Evolutionary conservation across 2,113 vertebrate species (phyloP), one percentile per base, ranked within the genome.

Genomic region (Cisticola juncidis): DNA sequence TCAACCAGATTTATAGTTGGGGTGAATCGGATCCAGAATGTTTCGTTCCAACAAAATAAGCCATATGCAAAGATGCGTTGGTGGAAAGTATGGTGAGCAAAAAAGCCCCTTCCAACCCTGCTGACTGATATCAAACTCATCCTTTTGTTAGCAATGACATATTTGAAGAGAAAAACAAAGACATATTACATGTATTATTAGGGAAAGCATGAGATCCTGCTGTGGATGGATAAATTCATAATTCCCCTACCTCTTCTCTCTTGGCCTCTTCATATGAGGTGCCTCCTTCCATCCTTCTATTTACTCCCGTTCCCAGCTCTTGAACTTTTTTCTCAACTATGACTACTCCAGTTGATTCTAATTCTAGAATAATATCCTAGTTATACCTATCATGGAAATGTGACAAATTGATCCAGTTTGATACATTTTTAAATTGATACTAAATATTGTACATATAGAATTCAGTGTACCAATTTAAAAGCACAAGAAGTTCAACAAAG

Each of bases 1-100:
- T 76, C 91, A 92, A 76, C 40, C 70, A 92, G 69, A 94, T 85
- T 85, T 94, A 69, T 40, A 87, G 61, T 20, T 81, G 81, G 61
- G 65, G 45, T 76, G 78, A 95, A 85, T 92, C 35, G 29, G 57
- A 86, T 56, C 29, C 94, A 89, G 86, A 81, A 87, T 45, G 47
- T 74, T 69, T 92, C 61, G 45, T 71, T 87, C 61, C 70, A 69
- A 89, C 61, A 44, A 81, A 89, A 94, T 12, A 94, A 89, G 47
- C 42, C 69, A 50, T 72, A 71, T 47, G 68, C 65, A 92, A 70
- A 79, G 91, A 92, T 15, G 48, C 2, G 1, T 48, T 92, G 70
- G 65, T 20, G 2, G 40, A 25, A 72, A 76, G 57, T 3, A 57
- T 8, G 33, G 48, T 3, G 3, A 85, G n/a, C 8, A 20, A 61